Base-by-base conservation (phyloP, 2,113 vertebrate genomes). In the Gobius niger region DNA sequence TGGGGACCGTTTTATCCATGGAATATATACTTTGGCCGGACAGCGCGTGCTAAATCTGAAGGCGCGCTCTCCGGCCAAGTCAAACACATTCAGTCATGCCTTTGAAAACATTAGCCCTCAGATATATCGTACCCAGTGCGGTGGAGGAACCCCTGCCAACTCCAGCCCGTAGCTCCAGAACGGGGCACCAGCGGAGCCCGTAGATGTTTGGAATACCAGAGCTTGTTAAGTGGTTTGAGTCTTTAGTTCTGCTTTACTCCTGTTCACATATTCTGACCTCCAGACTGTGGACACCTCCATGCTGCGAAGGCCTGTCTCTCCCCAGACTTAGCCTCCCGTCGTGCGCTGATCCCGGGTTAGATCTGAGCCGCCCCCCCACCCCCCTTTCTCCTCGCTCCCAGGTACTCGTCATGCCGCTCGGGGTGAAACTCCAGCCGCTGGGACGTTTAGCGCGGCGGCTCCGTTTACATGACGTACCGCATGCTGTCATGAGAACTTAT, bases 21-120 rank as follows among this genome's bases (percentile, higher is more conserved):
- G 82, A 87, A 80, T 78, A 78, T 77, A 74, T 85, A 47, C 82
- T 76, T 77, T 67, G 93, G 92, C 92, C 90, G 90, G 90, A 89
- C 70, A 68, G 93, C 89, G 93, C 91, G 93, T 90, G 92, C 94
- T 93, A 94, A 95, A 94, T 94, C 94, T 94, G 93, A 93, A 92
- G 94, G 90, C 91, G 90, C 88, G 92, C 78, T 89, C 87, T 83
- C 79, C 82, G 82, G 96, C 96, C 95, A 97, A 96, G 90, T 88
- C 93, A 98, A 98, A 98, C 94, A 96, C 93, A 97, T 96, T 97
- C 94, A 95, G 94, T 98, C 96, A 98, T 95, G 93, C 93, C 92
- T 95, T 84, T 84, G 89, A 94, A 95, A 95, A 96, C 93, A 94
- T 95, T 95, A 96, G 95, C 95, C 96, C 89, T 87, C 92, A 95